Evolutionary conservation across 2,888 invertebrate genomes (phyloP).

Genomic region (Gymnocheta viridis): DNA sequence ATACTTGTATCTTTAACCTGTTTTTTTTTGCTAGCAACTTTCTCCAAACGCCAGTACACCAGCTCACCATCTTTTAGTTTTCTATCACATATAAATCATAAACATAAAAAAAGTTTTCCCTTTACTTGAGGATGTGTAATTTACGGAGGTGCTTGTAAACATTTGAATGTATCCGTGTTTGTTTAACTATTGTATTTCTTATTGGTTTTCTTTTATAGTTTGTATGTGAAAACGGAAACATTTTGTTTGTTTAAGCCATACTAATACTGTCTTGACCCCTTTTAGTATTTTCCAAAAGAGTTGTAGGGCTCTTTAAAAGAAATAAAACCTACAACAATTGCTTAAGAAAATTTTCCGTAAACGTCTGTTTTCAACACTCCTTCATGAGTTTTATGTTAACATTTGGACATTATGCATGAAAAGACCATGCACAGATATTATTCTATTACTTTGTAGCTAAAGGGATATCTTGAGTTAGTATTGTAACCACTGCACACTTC

Average conservation of each 20-base stretch:
- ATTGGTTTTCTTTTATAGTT: background rate
- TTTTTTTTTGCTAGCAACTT: background rate
- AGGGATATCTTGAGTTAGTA: no score
- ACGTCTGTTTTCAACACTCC: background rate
- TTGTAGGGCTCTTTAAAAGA: background rate
- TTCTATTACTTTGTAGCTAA: slow-evolving; percentile 19
- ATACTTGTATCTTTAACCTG: background rate
- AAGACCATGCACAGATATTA: slow-evolving; percentile 1
- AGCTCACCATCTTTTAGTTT: slow-evolving; percentile 22
- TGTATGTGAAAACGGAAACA: slow-evolving; percentile 43
- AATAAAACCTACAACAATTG: slow-evolving; percentile 1
- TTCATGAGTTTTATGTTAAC: background rate
- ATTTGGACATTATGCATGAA: background rate
- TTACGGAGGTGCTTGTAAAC: background rate
- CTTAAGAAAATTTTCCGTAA: background rate
- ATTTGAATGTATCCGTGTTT: background rate
- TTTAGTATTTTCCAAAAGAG: slow-evolving; percentile 18
- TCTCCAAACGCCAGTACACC: background rate
- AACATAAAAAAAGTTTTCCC: slow-evolving; percentile 22
- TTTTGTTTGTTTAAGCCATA: slow-evolving; percentile 54
- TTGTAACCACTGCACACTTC: background rate
- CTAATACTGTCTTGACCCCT: slow-evolving; percentile 52
- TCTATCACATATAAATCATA: slow-evolving; percentile 52
- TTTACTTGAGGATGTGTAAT: background rate
- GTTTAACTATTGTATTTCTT: slow-evolving; percentile 18